A percentile compares a stretch with the other conserved stretches of the same genome.
phyloP scores from a whole-genome alignment of 2,888 invertebrate species.

The Meteorus colon region DNA sequence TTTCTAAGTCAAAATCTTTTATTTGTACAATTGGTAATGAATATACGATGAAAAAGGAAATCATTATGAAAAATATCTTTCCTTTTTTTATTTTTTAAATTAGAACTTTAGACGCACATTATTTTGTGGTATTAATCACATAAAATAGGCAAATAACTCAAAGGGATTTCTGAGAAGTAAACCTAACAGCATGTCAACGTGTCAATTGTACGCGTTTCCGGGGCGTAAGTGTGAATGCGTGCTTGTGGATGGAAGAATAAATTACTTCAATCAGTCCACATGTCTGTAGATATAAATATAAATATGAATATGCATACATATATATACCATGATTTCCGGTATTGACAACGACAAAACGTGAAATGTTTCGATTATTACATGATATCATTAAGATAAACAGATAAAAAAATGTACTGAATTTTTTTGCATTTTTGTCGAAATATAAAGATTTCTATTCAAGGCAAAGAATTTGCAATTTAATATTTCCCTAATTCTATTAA shows the following conservation, averaged over 20 bases:
- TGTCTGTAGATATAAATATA: neutral
- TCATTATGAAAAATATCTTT: too few species aligned
- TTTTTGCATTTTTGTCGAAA: too few species aligned
- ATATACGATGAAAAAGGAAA: too few species aligned
- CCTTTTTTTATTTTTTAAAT: too few species aligned
- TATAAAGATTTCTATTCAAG: too few species aligned
- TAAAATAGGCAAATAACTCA: too few species aligned
- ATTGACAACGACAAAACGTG: conserved; percentile 19
- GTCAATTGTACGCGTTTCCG: conserved; percentile 50
- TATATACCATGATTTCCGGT: neutral
- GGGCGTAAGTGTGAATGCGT: conserved; percentile 5
- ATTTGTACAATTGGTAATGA: too few species aligned
- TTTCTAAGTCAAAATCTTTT: too few species aligned
- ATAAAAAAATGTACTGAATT: conserved; percentile 38
- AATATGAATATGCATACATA: neutral
- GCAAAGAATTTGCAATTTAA: too few species aligned
- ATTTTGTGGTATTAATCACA: too few species aligned
- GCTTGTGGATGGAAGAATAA: conserved; percentile 5
- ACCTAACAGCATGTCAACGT: conserved; percentile 45
- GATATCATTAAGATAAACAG: conserved; percentile 1
- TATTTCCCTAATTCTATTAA: too few species aligned
- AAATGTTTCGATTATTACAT: conserved; percentile 35
- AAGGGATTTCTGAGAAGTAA: conserved; percentile 26
- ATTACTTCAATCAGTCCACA: conserved; percentile 37
- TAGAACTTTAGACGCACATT: too few species aligned